Evolutionary conservation across 2,113 vertebrate species (phyloP).

Genomic region (Phylloscopus trochiloides): DNA sequence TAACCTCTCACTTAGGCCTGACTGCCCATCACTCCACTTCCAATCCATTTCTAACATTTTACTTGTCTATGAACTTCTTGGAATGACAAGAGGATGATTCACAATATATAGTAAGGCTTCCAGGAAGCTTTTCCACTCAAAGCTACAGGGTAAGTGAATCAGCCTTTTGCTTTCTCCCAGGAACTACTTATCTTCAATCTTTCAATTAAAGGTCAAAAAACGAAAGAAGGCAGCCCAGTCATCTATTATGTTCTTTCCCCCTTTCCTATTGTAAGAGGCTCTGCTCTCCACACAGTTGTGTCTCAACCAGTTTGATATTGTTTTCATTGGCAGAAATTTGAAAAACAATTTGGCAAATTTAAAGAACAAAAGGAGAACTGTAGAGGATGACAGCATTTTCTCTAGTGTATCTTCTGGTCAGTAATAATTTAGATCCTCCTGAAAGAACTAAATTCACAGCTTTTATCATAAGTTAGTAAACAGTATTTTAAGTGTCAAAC

Average conservation of each 20-base stretch:
- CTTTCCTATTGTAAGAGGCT: conserved; percentile 20
- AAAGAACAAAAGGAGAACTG: not conserved
- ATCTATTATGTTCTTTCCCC: conserved; percentile 39
- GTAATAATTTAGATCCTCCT: not conserved
- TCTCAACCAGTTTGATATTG: conserved; percentile 9
- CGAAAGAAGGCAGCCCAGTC: conserved; percentile 53
- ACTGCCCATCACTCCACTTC: conserved; percentile 55
- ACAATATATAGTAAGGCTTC: conserved; percentile 70
- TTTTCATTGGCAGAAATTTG: conserved; percentile 40
- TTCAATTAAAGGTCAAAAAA: conserved; percentile 84
- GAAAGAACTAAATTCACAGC: not conserved
- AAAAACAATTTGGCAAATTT: conserved; percentile 41
- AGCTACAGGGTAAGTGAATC: conserved; percentile 74
- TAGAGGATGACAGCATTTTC: not conserved
- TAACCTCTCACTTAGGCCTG: conserved; percentile 60
- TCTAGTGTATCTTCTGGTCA: not conserved
- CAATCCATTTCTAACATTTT: conserved; percentile 75
- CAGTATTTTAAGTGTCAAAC: not conserved
- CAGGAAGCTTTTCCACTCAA: conserved; percentile 71
- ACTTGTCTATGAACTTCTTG: conserved; percentile 72
- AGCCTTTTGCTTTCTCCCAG: conserved; percentile 74
- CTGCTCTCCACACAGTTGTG: conserved; percentile 21
- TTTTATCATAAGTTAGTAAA: not conserved
- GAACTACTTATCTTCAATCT: conserved; percentile 79
- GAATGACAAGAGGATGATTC: conserved; percentile 74